Evolutionary conservation across 2,113 vertebrate genomes (phyloP), one percentile per base, ranked within the genome.

Genomic region (Sterrhoptilus dennistouni): DNA sequence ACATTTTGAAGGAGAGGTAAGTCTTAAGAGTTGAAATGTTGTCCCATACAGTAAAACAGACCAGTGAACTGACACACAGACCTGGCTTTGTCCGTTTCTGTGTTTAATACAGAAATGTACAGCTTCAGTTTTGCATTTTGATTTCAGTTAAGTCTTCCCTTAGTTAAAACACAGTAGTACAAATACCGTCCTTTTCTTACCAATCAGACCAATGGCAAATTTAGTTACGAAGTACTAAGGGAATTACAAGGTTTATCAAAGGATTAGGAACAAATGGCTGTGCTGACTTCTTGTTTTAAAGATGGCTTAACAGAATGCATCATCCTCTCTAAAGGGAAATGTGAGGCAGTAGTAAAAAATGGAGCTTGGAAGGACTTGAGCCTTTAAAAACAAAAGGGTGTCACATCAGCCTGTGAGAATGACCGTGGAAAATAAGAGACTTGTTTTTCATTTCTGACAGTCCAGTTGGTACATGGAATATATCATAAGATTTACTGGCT

Each of bases 361-460:
- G n/a, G 36, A 80, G 40, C 33, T 94, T 80, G 66, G 56, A 94
- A 79, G n/a, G 22, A 44, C 54, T 77, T 10, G 25, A 93, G 60
- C 70, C 50, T 84, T 95, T 90, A 92, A 86, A 94, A 89, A 90
- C 63, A 86, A 92, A 91, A 2, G 5, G 40, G 6, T 59, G 2
- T 87, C 84, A 87, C 29, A 38, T 50, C 56, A 85, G 40, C n/a
- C 9, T 77, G 81, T 84, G 84, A 92, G 74, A 92, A 80, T 91
- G 79, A 95, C 90, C 61, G 33, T 38, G 75, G 95, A 89, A 97
- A 97, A 95, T 47, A 59, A 85, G 82, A 90, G 36, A 78, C 40
- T 70, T 96, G 90, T 97, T 97, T 97, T 95, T 25, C 29, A 84
- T 92, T 81, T 87, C 93, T 95, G 93, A 95, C 87, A 91, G 81